These are phyloP conservation scores for Vulpes vulpes DNA, from an alignment of 2,113 vertebrate species.

Conservation along the genomic window DNA sequence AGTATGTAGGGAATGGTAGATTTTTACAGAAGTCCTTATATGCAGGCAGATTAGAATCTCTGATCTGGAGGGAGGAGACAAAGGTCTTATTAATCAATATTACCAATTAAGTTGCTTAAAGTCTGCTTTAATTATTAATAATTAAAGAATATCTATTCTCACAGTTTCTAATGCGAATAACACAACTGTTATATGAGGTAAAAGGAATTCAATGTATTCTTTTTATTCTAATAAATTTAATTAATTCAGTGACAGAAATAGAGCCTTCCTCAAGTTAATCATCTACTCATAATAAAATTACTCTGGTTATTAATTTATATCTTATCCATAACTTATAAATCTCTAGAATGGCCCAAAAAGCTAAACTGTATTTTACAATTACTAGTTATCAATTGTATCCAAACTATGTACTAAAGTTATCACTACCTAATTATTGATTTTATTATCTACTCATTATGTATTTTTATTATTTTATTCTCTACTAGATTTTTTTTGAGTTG, in stretches of 20 bases:
- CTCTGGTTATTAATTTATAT: neutral
- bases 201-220: neutral
- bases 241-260: slow-evolving; percentile 45
- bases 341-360: neutral
- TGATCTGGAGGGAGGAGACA: slow-evolving; percentile 87
- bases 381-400: neutral
- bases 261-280: neutral
- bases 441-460: neutral
- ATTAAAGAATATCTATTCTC: neutral
- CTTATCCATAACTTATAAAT: neutral
- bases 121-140: neutral
- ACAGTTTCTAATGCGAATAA: slow-evolving; percentile 25
- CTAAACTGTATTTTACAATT: neutral
- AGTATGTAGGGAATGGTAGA: slow-evolving; percentile 96
- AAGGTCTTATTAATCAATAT: slow-evolving; percentile 37
- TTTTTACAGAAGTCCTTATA: slow-evolving; percentile 85
- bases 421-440: slow-evolving; percentile 1
- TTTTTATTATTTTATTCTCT: slow-evolving; percentile 15
- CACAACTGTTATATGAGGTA: neutral
- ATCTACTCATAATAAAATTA: slow-evolving; percentile 12
- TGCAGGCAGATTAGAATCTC: slow-evolving; percentile 89
- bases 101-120: neutral
- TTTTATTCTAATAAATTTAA: neutral
- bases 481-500: slow-evolving; percentile 12
- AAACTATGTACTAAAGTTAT: neutral